These are phyloP conservation scores for Silvanus unidentatus DNA, from an alignment of 2,888 invertebrate species.

Conservation along the genomic window DNA sequence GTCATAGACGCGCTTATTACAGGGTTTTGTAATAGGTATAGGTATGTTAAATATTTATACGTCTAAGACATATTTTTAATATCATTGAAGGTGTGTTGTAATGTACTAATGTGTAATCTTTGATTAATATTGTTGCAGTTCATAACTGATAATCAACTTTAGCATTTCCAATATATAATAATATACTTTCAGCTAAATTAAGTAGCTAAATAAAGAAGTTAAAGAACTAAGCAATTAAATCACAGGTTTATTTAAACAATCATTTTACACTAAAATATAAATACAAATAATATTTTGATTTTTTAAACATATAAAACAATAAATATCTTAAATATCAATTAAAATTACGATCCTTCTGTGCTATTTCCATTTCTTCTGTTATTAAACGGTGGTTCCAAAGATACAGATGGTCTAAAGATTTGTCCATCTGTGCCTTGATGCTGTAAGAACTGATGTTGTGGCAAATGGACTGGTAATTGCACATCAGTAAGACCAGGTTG, in stretches of 20 bases:
- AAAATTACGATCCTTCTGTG: conserved; percentile 1
- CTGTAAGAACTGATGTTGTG: conserved; percentile 32
- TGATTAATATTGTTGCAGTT: no score
- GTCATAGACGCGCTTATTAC: no score
- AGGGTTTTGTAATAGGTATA: no score
- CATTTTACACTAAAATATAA: conserved; percentile 11
- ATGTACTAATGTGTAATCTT: no score
- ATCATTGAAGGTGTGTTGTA: no score
- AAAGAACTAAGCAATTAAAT: conserved; percentile 8
- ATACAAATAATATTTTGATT: conserved; percentile 8
- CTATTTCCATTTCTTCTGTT: neutral
- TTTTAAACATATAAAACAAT: neutral
- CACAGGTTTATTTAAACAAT: conserved; percentile 18
- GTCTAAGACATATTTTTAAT: no score
- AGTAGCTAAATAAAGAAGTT: no score
- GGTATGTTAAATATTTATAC: no score
- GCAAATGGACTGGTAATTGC: conserved; percentile 37
- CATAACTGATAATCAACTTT: no score
- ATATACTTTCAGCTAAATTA: no score
- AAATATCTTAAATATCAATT: neutral
- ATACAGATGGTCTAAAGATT: conserved; percentile 29
- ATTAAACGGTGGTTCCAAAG: conserved; percentile 31
- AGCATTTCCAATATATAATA: no score
- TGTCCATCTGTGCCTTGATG: conserved; percentile 9
- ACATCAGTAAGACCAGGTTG: conserved; percentile 39